Evolutionary conservation across 2,797 vertebrate genomes (phyloP).

Genomic region (Cygnus olor): DNA sequence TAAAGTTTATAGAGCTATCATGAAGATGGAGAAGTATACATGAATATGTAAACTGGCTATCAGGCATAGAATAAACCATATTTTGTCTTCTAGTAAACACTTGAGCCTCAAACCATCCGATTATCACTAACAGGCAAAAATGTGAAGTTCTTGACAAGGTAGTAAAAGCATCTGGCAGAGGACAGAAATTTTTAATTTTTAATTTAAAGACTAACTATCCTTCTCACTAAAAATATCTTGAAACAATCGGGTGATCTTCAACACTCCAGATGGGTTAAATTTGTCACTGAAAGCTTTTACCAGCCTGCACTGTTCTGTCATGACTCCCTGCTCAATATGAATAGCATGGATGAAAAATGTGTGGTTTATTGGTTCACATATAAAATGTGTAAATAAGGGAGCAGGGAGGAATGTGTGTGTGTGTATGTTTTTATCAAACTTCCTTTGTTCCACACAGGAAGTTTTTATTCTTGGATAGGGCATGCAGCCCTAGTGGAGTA

Average conservation of each 20-base stretch:
- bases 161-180: constrained; percentile 37
- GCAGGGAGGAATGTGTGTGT: constrained; percentile 1
- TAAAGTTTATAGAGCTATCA: neutral
- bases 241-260: constrained; percentile 44
- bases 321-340: constrained; percentile 23
- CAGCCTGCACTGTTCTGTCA: constrained; percentile 33
- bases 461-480: neutral
- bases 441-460: neutral
- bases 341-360: constrained; percentile 11
- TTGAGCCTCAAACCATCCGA: neutral
- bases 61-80: neutral
- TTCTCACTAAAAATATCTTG: constrained; percentile 49
- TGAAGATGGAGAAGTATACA: neutral
- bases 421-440: neutral
- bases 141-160: neutral
- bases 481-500: neutral
- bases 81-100: constrained; percentile 10
- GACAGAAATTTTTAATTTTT: constrained; percentile 35
- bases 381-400: constrained; percentile 47
- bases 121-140: neutral
- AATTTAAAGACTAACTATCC: constrained; percentile 19
- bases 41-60: neutral
- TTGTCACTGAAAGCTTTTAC: constrained; percentile 49
- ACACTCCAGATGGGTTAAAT: constrained; percentile 1
- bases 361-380: constrained; percentile 17